These are phyloP conservation scores for Hypomecis punctinalis DNA, from an alignment of 2,888 invertebrate genomes.

Conservation along the genomic window DNA sequence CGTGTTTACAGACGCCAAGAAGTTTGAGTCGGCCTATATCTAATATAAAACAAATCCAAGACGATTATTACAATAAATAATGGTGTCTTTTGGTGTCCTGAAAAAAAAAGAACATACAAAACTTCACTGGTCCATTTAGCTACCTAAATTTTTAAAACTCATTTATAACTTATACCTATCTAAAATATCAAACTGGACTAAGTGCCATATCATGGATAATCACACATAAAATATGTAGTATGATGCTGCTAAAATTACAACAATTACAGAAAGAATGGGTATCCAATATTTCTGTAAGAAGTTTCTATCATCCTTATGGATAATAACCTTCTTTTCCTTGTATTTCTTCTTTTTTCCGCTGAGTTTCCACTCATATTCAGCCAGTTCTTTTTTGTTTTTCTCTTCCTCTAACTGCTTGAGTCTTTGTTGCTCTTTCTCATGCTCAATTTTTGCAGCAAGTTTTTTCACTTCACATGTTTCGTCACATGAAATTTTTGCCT, in stretches of 20 bases:
- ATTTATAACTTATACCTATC: too few species aligned
- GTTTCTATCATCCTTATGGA: slow-evolving; percentile 74
- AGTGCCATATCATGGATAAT: too few species aligned
- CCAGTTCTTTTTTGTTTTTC: slow-evolving; percentile 89
- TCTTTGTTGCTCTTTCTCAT: slow-evolving; percentile 83
- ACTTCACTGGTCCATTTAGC: slow-evolving; percentile 6
- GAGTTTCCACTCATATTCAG: slow-evolving; percentile 91
- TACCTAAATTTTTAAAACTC: neutral
- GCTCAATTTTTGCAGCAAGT: slow-evolving; percentile 79
- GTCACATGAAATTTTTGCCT: slow-evolving; percentile 86
- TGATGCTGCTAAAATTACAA: slow-evolving; percentile 56
- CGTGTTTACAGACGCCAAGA: too few species aligned
- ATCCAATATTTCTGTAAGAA: slow-evolving; percentile 77
- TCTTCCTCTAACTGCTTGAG: slow-evolving; percentile 86
- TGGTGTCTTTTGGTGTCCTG: too few species aligned
- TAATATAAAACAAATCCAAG: too few species aligned
- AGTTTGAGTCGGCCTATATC: too few species aligned
- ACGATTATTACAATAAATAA: too few species aligned
- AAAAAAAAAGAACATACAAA: neutral
- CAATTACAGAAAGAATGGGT: slow-evolving; percentile 61
- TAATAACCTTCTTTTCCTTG: slow-evolving; percentile 75
- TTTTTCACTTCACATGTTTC: slow-evolving; percentile 86
- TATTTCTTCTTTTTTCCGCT: slow-evolving; percentile 86
- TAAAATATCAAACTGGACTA: neutral
- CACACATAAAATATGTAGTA: slow-evolving; percentile 54